Evolutionary conservation across 2,113 vertebrate genomes (phyloP).

Genomic region (Prolemur simus): DNA sequence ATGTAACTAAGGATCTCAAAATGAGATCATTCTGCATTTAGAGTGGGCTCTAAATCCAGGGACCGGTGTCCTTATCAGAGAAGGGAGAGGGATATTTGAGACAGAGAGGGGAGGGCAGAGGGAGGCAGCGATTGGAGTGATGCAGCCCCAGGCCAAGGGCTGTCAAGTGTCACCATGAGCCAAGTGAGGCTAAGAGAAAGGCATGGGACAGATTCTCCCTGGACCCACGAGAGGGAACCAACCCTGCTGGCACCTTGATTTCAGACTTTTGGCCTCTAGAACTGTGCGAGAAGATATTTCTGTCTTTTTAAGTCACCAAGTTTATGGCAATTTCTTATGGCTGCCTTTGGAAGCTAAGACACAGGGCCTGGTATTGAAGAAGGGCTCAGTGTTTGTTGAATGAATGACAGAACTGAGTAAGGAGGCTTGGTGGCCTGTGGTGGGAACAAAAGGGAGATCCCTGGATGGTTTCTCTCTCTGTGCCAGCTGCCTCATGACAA

Average conservation of each 20-base stretch:
- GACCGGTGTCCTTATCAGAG: not conserved
- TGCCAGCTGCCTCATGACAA: not conserved
- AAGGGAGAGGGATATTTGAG: not conserved
- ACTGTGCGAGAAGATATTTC: not conserved
- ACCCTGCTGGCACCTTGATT: no score
- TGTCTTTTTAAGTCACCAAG: not conserved
- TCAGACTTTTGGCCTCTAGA: not conserved
- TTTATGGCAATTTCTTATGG: not conserved
- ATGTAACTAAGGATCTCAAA: not conserved
- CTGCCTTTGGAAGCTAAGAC: not conserved
- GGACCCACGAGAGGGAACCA: not conserved
- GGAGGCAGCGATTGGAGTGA: not conserved
- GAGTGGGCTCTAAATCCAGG: not conserved
- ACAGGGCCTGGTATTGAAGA: not conserved
- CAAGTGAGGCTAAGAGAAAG: not conserved
- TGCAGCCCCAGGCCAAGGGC: not conserved
- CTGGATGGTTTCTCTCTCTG: not conserved
- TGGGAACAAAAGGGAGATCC: not conserved
- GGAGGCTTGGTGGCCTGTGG: not conserved
- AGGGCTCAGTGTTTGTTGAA: not conserved
- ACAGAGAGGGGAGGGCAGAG: not conserved
- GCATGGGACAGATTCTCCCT: no score
- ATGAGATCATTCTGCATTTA: not conserved
- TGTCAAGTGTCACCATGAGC: rapidly evolving
- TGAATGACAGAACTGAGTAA: not conserved